A percentile compares a stretch with the other conserved stretches of the same genome.
These are phyloP conservation scores for Frankliniella fusca DNA, from an alignment of 2,888 invertebrate genomes.

Conservation along the genomic window DNA sequence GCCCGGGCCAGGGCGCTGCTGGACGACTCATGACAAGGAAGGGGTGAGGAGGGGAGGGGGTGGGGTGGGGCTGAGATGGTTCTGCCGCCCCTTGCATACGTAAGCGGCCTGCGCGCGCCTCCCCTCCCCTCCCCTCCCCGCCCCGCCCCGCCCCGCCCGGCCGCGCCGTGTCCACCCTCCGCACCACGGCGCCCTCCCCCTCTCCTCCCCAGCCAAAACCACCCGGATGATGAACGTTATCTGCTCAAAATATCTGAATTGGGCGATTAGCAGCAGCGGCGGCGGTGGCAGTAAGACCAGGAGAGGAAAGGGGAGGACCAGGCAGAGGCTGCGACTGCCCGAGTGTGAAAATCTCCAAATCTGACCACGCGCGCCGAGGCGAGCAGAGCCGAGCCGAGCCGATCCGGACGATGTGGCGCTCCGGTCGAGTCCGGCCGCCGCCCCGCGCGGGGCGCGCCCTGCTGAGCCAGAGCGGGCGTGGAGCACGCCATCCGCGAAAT, in stretches of 20 bases:
- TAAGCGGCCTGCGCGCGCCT: conserved; percentile 11
- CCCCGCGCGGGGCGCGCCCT: background rate
- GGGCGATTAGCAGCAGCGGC: conserved; percentile 17
- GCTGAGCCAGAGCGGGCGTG: no score
- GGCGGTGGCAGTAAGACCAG: no score
- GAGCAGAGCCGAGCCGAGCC: background rate
- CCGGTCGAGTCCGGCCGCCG: background rate
- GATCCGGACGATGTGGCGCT: background rate
- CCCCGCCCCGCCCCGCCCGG: background rate
- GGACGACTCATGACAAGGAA: conserved; percentile 24
- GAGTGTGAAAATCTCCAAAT: conserved; percentile 20
- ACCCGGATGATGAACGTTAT: conserved; percentile 14
- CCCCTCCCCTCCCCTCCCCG: background rate
- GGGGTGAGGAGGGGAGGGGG: background rate
- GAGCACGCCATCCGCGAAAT: no score
- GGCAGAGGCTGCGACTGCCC: background rate
- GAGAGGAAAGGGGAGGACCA: background rate
- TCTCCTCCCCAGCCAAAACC: background rate
- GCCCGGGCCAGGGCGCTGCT: background rate
- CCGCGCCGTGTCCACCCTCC: background rate
- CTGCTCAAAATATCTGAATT: conserved; percentile 25
- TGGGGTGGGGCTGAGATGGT: background rate
- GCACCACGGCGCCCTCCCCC: no score
- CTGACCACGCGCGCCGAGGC: conserved; percentile 7
- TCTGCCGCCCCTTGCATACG: conserved; percentile 18